A percentile compares a stretch with the other conserved stretches of the same genome.
Conservation (phyloP, 1,140 invertebrate species). For the Diuraphis noxia region DNA sequence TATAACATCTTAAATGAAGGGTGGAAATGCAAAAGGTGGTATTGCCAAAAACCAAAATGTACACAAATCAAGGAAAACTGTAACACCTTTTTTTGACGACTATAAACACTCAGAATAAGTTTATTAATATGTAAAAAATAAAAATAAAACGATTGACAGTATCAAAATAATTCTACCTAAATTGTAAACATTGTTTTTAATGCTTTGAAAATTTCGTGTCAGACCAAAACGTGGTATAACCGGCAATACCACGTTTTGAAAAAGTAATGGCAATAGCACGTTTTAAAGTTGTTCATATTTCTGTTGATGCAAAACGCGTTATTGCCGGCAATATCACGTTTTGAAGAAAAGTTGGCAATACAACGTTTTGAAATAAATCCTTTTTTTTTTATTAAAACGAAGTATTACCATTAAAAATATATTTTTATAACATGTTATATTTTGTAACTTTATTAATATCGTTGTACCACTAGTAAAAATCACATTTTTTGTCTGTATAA, state of each 20-base stretch:
- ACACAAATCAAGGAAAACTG: too few species aligned
- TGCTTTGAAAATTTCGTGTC: neutral
- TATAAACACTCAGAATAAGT: too few species aligned
- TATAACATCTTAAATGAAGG: too few species aligned
- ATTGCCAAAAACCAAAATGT: too few species aligned
- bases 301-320: slow-evolving; percentile 6
- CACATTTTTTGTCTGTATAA: neutral
- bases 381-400: neutral
- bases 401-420: neutral
- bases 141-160: too few species aligned
- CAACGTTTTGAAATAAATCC: neutral
- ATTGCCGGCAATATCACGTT: neutral
- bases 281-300: slow-evolving; percentile 7
- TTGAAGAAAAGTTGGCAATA: neutral
- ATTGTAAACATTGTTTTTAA: too few species aligned
- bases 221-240: neutral
- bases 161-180: too few species aligned
- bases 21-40: too few species aligned
- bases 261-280: neutral
- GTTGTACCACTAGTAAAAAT: too few species aligned
- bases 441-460: too few species aligned
- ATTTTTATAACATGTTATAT: neutral
- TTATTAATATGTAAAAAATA: too few species aligned
- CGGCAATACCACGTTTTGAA: neutral
- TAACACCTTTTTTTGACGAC: too few species aligned